Evolutionary conservation across 2,113 vertebrate species (phyloP), one percentile per base, ranked within the genome.

Genomic region (Pogona vitticeps): DNA sequence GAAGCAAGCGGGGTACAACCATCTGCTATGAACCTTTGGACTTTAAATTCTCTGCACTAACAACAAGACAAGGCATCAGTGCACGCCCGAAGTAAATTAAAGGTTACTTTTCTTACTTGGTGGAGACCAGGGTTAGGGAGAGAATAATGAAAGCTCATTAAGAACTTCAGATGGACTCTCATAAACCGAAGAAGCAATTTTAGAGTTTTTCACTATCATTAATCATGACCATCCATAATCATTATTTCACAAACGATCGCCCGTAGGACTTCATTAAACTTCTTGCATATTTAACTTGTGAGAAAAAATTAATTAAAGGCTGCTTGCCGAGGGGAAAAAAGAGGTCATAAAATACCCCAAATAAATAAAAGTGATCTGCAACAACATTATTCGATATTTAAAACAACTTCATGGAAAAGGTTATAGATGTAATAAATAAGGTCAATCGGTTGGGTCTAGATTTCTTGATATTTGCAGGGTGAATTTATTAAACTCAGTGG

Each of bases 221-320:
- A 31, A 78, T 26, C 68, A 68, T 77, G 56, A 28, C 58, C 56
- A 63, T 63, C 68, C 78, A 63, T 58, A 73, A 86, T 80, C 56
- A 33, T 58, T 52, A 83, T 72, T 72, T 63, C 67, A 52, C 14
- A 56, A n/a, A 72, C 14, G 20, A 0, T 82, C 31, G 28, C 28
- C 28, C 8, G 58, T 63, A 40, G 38, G 8, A 31, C 42, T 46
- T 18, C 28, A 63, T 86, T 63, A 86, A 73, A 86, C 33, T 17
- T 63, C n/a, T 73, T 86, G 68, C 56, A 73, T 61, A 72, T 86
- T 72, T 73, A 31, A 73, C 58, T 80, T 33, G 42, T 40, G 56
- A 80, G 52, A 42, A 52, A 72, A 52, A 78, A 85, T 68, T 85
- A 78, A 68, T 85, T 78, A 78, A 85, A 58, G n/a, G 33, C 36